Evolutionary conservation across 2,888 invertebrate genomes (phyloP), one percentile per base, ranked within the genome.

Genomic region (Drosophila austrosaltans): DNA sequence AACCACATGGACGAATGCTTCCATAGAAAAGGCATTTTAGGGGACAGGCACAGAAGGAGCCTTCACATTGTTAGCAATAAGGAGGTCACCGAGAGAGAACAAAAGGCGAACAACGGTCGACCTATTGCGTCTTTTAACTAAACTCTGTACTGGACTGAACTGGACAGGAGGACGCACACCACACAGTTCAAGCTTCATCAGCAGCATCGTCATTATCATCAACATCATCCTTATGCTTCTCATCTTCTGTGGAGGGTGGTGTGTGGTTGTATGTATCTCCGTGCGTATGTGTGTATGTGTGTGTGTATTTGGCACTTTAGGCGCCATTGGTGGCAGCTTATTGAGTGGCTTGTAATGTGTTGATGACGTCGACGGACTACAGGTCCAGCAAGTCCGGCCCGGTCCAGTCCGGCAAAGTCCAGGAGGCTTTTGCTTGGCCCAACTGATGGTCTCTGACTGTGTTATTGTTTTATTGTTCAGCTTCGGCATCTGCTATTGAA

Each of bases 301-400:
- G 71, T 79, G 68, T 77, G 72, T 63, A 66, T 77, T 69, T 87
- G 83, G 86, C 83, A 83, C 88, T 83, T 87, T 82, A 77, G 83
- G 86, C 88, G 86, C 86, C 83, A 69, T 80, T 86, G 76, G 81
- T 81, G 81, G 87, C 88, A 85, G 86, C 88, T 85, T 79, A 84
- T 86, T 86, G 83, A 84, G 88, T 87, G 83, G 83, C 83, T 73
- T 86, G 86, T 84, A 84, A 82, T 87, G 83, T 81, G 83, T 85
- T 85, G 86, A 85, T 76, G 72, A 74, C 75, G 58, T 58, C 65
- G 39, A 39, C 57, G 77, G 44, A 48, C 44, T 8, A 8, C 44
- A 48, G 44, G 20, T 20, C 20, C 20, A 20, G 8, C 22, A 48
- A 44, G 44, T 44, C 44, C 44, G 3, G 44, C 20, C 44, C 44